A percentile compares a stretch with the other conserved stretches of the same genome.
These are phyloP conservation scores for Strigamia transsilvanica DNA, from an alignment of 2,888 invertebrate genomes.

Conservation along the genomic window DNA sequence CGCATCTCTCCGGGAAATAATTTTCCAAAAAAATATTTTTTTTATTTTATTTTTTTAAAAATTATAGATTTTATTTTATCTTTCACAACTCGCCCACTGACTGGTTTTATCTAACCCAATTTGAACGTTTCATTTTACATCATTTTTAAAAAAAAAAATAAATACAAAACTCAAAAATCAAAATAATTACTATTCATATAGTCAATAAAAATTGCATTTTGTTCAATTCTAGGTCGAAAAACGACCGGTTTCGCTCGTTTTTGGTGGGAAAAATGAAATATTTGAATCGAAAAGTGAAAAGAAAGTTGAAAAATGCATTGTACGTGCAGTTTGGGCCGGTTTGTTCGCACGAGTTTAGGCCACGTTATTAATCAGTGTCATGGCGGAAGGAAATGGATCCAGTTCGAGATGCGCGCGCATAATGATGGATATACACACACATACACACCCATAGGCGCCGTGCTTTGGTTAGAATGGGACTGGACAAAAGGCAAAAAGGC, in stretches of 20 bases:
- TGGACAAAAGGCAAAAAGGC: not conserved
- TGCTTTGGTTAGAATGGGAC: not conserved
- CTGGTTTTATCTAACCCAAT: not conserved
- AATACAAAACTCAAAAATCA: not conserved
- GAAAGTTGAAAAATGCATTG: not conserved
- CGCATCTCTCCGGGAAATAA: not conserved
- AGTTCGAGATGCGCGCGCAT: constrained; percentile 33
- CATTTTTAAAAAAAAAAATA: not conserved
- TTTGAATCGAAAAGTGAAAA: not conserved
- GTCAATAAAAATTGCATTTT: not conserved
- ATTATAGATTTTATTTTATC: not conserved
- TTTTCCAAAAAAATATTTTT: not conserved
- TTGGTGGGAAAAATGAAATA: not conserved
- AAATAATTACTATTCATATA: not conserved
- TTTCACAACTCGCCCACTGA: not conserved
- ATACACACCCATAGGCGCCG: not conserved
- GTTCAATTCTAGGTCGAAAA: constrained; percentile 14
- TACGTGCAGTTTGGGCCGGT: not conserved
- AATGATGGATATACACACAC: not conserved
- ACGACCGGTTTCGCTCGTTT: not conserved
- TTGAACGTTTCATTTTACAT: not conserved
- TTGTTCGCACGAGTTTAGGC: not conserved
- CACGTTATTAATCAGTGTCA: constrained; percentile 34
- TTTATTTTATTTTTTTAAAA: too few relatives aligned
- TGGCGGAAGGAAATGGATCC: constrained; percentile 37